Percentiles rank a stretch among this genome's conserved stretches.
Evolutionary conservation across 2,113 vertebrate genomes (phyloP).

Genomic region (Ptilorrhoa leucosticta): DNA sequence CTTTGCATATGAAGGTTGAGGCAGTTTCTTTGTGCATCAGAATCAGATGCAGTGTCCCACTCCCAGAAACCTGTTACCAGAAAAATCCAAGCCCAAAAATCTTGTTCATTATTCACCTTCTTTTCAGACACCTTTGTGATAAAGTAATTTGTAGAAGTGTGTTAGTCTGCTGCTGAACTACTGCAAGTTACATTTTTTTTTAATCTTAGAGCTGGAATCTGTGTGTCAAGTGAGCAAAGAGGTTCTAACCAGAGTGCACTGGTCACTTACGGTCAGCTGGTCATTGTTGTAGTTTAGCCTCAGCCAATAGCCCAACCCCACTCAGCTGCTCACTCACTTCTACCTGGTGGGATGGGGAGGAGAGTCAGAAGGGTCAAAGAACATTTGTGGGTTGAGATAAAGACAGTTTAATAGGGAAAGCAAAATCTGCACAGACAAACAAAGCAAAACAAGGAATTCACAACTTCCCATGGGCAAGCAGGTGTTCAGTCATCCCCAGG

Average conservation of each 20-base stretch:
- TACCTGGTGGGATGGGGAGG: background rate
- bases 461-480: no score
- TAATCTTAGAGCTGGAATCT: background rate
- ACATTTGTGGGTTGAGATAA: background rate
- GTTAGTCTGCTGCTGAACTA: background rate
- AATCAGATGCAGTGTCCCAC: background rate
- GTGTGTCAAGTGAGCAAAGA: background rate
- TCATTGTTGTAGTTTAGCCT: background rate
- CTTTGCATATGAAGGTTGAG: background rate
- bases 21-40: background rate
- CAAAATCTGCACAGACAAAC: background rate
- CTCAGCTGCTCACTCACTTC: background rate
- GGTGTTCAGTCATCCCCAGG: background rate
- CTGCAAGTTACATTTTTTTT: background rate
- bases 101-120: fast-evolving
- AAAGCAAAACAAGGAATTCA: background rate
- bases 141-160: background rate
- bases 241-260: background rate
- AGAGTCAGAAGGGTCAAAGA: background rate
- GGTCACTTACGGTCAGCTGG: background rate
- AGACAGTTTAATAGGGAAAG: background rate
- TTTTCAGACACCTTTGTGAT: background rate
- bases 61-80: background rate
- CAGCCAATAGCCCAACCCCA: background rate
- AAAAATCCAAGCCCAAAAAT: background rate